Evolutionary conservation across 30 jellyfish, hydroid and myxozoan species (phyloP), one percentile per base, ranked within the genome.

Genomic region (Aurelia aurita): DNA sequence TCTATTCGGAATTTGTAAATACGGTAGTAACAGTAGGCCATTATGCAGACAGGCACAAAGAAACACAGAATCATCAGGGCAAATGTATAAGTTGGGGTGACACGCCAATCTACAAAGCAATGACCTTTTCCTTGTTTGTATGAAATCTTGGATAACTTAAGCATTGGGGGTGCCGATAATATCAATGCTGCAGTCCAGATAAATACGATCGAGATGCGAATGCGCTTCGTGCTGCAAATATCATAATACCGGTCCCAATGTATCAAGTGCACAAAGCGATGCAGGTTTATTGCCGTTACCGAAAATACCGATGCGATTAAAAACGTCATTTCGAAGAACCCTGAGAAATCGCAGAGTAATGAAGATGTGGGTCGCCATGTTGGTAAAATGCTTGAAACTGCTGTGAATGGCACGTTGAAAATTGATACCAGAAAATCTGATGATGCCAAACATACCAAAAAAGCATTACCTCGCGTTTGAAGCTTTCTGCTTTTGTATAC

Each of bases 81-180:
- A 67, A 60, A 66, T 7, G 91, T 80, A 21, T 80, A 80, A 18
- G n/a, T 49, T 4, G 75, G 84, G 16, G 55, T 68, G 35, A 22
- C 91, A 21, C 62, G 68, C 91, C 91, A 80, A 21, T 60, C 68
- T 9, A 80, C 91, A 29, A 80, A 80, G 54, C 91, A 80, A 54
- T 80, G 91, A 5, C 78, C 79, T 65, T 80, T 80, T 0, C 77
- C 72, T 5, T 11, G 61, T 23, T 80, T 80, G 63, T 63, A 80
- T 23, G 72, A 45, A 53, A 80, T 60, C 65, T 80, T 53, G 18
- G 91, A 80, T 23, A 66, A 45, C 0, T 70, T 70, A 2, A 80
- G 26, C 82, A 80, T 0, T 3, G 91, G 91, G 0, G 91, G 91
- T 0, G 58, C 39, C 0, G 82, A 80, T 7, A 80, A 61, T 12